Evolutionary conservation across 2,113 vertebrate species (phyloP), one percentile per base, ranked within the genome.

Genomic region (Ammodramus savannarum): DNA sequence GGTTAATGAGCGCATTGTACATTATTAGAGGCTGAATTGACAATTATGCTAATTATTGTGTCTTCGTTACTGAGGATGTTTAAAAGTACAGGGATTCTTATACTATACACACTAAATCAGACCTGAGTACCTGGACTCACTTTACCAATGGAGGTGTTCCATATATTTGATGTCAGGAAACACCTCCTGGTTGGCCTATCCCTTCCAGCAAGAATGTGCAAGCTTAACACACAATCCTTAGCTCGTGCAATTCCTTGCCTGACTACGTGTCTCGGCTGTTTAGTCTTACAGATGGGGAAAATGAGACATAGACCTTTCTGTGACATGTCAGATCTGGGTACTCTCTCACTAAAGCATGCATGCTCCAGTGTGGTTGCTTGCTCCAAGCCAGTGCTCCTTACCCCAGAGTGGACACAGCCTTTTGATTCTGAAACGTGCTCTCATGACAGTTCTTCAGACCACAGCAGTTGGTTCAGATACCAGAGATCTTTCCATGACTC

Each of bases 11-110:
- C 0, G 0, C 25, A 55, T 80, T 96, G 94, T 95, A 85, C 59
- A 8, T 90, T 94, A 88, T 94, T 96, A 93, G 78, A 80, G 82
- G 59, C 63, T 96, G 93, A 94, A 93, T 80, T 94, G 85, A 78
- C 85, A 90, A 86, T 94, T 94, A 91, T 93, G 91, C 72, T 93
- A 80, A 96, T 95, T 87, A 55, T 83, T 94, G 43, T 83, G 38
- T 85, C 46, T 93, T 86, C 51, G 2, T 85, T 89, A 73, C 43
- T 62, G 65, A 58, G 31, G 51, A 38, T 83, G 10, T 69, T 87
- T 82, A 59, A 91, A 87, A 85, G 34, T 19, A 83, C 23, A 18
- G 31, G 14, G 20, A 9, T 57, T 89, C 76, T 82, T 61, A 34
- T 62, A 43, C 41, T 21, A 23, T 38, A 22, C 16, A 14, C 26